phyloP scores from a whole-genome alignment of 2,888 invertebrate species.

The Catocala sponsa region DNA sequence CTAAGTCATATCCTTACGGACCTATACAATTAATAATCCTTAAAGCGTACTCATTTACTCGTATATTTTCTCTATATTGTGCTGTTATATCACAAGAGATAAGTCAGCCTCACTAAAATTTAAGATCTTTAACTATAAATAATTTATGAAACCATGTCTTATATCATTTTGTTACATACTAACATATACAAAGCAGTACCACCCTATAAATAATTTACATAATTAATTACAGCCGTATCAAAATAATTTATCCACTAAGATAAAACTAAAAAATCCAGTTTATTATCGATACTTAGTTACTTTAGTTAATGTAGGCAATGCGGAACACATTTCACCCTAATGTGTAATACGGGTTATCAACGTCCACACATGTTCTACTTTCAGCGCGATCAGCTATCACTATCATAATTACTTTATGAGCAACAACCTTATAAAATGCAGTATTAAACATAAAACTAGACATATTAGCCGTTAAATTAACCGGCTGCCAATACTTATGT shows the following conservation, averaged over 20 bases:
- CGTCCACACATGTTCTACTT: conserved; percentile 41
- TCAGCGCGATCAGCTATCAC: conserved; percentile 22
- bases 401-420: conserved; percentile 47
- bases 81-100: too few species aligned
- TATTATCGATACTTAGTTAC: background rate
- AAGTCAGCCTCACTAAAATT: too few species aligned
- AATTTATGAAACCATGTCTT: too few species aligned
- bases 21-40: too few species aligned
- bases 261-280: background rate
- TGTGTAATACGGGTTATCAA: conserved; percentile 18
- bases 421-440: conserved; percentile 36
- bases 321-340: conserved; percentile 33
- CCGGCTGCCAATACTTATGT: background rate
- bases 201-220: too few species aligned
- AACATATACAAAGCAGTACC: too few species aligned
- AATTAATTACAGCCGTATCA: too few species aligned
- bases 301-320: conserved; percentile 6
- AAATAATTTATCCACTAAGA: background rate
- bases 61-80: too few species aligned
- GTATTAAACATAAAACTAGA: conserved; percentile 25
- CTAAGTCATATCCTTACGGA: too few species aligned
- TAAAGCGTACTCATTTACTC: too few species aligned
- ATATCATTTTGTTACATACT: too few species aligned
- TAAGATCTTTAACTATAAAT: too few species aligned
- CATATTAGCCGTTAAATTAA: conserved; percentile 28